Evolutionary conservation across 2,113 vertebrate species (phyloP).

Genomic region (Oryctolagus cuniculus): DNA sequence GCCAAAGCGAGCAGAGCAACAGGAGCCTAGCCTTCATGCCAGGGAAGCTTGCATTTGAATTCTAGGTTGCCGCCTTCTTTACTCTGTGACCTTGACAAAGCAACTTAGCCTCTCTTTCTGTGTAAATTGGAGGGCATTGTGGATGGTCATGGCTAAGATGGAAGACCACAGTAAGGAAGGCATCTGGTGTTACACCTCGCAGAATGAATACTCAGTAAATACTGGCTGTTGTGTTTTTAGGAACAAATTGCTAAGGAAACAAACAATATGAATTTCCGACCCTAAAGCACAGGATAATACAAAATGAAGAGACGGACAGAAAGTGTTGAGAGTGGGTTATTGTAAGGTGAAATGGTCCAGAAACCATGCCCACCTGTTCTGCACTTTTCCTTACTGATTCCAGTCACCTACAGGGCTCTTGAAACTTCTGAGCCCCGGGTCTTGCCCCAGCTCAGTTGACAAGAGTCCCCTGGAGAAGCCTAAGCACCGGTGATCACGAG

Average conservation of each 20-base stretch:
- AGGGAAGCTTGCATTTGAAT: background rate
- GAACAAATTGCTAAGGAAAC: constrained; percentile 27
- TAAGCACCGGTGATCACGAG: background rate
- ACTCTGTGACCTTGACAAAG: background rate
- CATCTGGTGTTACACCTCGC: background rate
- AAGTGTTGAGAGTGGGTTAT: background rate
- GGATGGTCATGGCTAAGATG: background rate
- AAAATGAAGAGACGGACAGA: background rate
- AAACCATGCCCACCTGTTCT: background rate
- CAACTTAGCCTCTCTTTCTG: background rate
- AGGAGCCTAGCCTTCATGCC: background rate
- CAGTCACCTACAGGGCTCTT: background rate
- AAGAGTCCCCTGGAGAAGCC: background rate
- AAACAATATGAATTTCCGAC: background rate
- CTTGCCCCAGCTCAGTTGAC: background rate
- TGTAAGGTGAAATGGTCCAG: background rate
- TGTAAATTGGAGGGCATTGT: background rate
- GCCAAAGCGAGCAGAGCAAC: no score
- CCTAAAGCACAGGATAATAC: background rate
- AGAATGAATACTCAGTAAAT: background rate
- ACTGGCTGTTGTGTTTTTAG: background rate
- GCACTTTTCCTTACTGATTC: background rate
- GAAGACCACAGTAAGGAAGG: background rate
- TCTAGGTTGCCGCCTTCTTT: background rate
- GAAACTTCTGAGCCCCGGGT: background rate